A percentile compares a stretch with the other conserved stretches of the same genome.
Evolutionary conservation across 2,888 invertebrate species (phyloP).

Genomic region (Tipula unca): DNA sequence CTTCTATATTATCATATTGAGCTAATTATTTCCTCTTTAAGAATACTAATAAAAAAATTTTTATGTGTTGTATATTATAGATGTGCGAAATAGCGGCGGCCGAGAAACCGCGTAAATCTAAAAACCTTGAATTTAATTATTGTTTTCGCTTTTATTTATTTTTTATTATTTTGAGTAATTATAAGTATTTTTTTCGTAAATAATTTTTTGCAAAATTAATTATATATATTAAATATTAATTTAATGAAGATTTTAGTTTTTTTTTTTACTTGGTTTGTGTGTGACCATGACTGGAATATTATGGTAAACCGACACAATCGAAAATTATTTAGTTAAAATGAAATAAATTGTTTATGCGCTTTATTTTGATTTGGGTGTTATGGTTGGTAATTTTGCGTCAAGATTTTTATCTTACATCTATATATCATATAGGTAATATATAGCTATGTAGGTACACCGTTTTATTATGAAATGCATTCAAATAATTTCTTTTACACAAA

Average conservation of each 20-base stretch:
- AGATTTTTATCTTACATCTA: neutral
- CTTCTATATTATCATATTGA: neutral
- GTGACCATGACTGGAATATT: neutral
- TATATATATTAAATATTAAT: neutral
- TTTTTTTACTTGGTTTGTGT: neutral
- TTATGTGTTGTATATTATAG: neutral
- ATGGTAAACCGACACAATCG: neutral
- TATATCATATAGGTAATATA: neutral
- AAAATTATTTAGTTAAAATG: neutral
- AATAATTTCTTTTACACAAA: neutral
- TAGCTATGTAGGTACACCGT: neutral
- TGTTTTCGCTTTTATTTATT: no score
- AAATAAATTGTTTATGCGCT: neutral
- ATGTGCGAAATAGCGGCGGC: neutral
- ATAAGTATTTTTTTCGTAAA: neutral
- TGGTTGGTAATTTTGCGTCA: neutral
- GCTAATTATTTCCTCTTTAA: neutral
- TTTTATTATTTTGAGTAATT: neutral
- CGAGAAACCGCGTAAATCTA: neutral
- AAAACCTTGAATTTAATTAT: conserved; percentile 8
- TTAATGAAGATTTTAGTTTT: neutral
- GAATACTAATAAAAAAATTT: neutral
- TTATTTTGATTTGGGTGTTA: neutral
- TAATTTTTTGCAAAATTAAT: neutral
- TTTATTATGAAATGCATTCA: neutral